These are phyloP conservation scores for Platyura marginata DNA, from an alignment of 1,140 invertebrate genomes.

Conservation along the genomic window DNA sequence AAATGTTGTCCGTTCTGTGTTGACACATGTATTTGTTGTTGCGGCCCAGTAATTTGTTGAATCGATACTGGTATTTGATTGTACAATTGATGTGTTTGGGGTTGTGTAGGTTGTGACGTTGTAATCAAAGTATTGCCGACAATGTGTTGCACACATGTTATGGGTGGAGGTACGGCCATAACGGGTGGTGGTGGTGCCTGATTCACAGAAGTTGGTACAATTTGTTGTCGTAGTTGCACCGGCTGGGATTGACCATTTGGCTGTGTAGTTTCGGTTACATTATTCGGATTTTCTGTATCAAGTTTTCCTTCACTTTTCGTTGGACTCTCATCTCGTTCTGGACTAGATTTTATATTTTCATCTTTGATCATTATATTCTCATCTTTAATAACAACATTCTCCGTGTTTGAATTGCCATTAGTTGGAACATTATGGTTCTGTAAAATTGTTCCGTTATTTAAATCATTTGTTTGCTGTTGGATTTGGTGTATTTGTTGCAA, in stretches of 20 bases:
- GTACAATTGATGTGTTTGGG: slow-evolving; percentile 1
- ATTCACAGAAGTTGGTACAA: not conserved
- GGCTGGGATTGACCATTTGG: not conserved
- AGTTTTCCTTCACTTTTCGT: not conserved
- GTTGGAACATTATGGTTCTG: too few relatives aligned
- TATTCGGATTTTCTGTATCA: not conserved
- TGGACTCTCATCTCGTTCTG: not conserved
- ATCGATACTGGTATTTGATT: slow-evolving; percentile 2
- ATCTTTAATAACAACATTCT: too few relatives aligned
- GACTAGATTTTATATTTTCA: too few relatives aligned
- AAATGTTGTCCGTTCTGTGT: slow-evolving; percentile 3
- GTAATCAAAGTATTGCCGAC: slow-evolving; percentile 5
- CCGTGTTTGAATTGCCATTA: too few relatives aligned
- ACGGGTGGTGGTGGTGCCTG: slow-evolving; percentile 1
- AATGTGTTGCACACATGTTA: slow-evolving; percentile 2
- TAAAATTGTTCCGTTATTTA: too few relatives aligned
- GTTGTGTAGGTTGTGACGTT: not conserved
- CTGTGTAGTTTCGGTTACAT: not conserved
- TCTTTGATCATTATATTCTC: too few relatives aligned
- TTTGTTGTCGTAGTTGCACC: not conserved
- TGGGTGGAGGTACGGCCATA: slow-evolving; percentile 5
- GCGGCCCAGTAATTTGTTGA: not conserved
- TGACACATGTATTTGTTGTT: slow-evolving; percentile 4
- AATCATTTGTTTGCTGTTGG: not conserved
- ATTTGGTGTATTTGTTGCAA: not conserved